Evolutionary conservation across 1,140 invertebrate genomes (phyloP).

Genomic region (Pemphigus obesinymphae): DNA sequence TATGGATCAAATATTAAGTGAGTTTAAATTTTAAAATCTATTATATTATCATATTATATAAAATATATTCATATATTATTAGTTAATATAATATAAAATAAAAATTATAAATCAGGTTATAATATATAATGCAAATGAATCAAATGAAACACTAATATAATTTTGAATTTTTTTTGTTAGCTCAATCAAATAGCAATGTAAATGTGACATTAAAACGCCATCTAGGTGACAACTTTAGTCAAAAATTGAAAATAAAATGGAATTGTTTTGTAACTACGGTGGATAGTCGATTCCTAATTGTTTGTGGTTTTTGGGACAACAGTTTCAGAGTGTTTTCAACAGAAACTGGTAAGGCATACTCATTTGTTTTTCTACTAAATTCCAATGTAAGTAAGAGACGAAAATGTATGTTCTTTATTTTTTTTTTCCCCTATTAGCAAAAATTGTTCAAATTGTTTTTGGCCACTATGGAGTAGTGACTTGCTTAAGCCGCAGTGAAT

Average conservation of each 20-base stretch:
- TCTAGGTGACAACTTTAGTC: slow-evolving; percentile 93
- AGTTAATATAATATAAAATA: no score
- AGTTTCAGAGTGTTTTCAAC: slow-evolving; percentile 96
- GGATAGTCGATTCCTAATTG: slow-evolving; percentile 91
- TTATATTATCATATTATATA: no score
- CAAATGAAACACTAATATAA: not conserved
- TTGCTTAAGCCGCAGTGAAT: slow-evolving; percentile 92
- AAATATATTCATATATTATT: no score
- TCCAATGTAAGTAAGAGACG: not conserved
- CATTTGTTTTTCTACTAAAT: not conserved
- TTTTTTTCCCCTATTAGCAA: slow-evolving; percentile 59
- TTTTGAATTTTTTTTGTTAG: slow-evolving; percentile 52
- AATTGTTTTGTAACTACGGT: slow-evolving; percentile 97
- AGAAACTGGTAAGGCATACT: slow-evolving; percentile 73
- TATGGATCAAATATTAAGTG: slow-evolving; percentile 92
- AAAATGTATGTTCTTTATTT: not conserved
- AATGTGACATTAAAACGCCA: slow-evolving; percentile 69
- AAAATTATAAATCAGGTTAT: no score
- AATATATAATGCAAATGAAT: no score
- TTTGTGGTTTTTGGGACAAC: slow-evolving; percentile 99
- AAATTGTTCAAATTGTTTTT: slow-evolving; percentile 97
- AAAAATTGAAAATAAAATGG: slow-evolving; percentile 84
- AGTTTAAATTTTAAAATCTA: slow-evolving; percentile 49
- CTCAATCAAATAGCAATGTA: slow-evolving; percentile 63
- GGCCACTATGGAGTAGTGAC: slow-evolving; percentile 98